Base-by-base conservation (phyloP, 2,113 vertebrate genomes). In the Pipra filicauda region DNA sequence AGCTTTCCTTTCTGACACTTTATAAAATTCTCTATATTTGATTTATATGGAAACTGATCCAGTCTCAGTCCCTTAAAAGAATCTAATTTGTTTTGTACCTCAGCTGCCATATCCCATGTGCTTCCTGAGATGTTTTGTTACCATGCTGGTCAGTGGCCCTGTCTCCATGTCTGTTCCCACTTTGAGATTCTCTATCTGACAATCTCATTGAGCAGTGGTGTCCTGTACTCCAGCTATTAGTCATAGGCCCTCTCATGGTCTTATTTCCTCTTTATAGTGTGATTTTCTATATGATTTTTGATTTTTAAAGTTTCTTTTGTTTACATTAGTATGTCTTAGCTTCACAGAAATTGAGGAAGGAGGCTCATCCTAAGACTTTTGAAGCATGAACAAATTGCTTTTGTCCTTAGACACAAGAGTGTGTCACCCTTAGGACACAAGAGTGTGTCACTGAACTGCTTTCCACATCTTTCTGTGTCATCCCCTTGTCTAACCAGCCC, bases 71-170 rank as follows among this genome's bases (percentile, higher is more conserved):
- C 35, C 26, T 55, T 64, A 52, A 65, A 83, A 48, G 1, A 69
- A n/a, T 26, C 28, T 57, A 35, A 10, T 57, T n/a, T 80, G 12
- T 16, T 70, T 44, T 82, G 6, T 59, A 22, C 6, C 28, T 79
- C 31, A 59, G n/a, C 39, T 52, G 19, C 41, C 80, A 21, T 11
- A 31, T 93, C 35, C 12, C 9, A 11, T 0, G 0, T 22, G 18
- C 18, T 94, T 86, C 54, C 55, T 46, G 37, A 69, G 37, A 24
- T 80, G 7, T 18, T 33, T 35, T 65, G 12, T 72, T 84, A 33
- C 33, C 9, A 1, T 13, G 3, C 19, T 78, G 30, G 83, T 72
- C 66, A 55, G 37, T 28, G 48, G 1, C 8, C 2, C 33, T 64
- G 5, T 76, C 66, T 71, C 35, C 58, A 17, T 6, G 1, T 74